Conservation (phyloP, 2,797 vertebrate genomes). For the Sardinella longiceps region DNA sequence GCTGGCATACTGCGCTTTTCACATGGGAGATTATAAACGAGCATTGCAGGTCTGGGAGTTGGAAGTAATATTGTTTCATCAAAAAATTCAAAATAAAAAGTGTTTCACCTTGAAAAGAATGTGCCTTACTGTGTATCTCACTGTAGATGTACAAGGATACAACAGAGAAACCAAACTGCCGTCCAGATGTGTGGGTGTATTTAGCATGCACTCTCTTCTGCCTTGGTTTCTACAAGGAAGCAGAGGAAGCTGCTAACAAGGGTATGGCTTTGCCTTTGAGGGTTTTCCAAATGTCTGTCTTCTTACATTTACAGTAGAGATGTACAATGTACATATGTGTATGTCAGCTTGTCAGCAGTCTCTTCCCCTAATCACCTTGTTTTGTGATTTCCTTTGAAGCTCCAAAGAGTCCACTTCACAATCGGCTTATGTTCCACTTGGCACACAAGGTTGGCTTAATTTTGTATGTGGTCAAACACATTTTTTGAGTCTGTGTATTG, state of each 20-base stretch:
- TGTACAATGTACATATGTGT: too few relatives aligned
- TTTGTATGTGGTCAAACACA: neutral
- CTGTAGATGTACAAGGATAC: constrained; percentile 87
- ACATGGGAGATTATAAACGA: constrained; percentile 92
- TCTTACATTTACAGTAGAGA: neutral
- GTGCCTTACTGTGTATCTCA: neutral
- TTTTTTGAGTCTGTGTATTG: neutral
- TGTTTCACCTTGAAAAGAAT: neutral
- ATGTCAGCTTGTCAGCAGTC: neutral
- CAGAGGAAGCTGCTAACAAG: constrained; percentile 89
- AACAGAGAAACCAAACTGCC: constrained; percentile 78
- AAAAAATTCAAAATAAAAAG: neutral
- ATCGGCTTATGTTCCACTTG: constrained; percentile 94
- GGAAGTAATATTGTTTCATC: neutral
- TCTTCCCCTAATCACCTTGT: neutral
- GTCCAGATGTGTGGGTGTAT: constrained; percentile 89
- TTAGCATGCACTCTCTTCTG: constrained; percentile 92
- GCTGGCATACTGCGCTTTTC: constrained; percentile 94
- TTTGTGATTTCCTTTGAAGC: constrained; percentile 65
- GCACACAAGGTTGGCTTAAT: constrained; percentile 82
- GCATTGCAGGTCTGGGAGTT: constrained; percentile 84
- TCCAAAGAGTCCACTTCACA: constrained; percentile 88
- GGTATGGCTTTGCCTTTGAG: constrained; percentile 76
- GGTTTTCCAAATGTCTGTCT: neutral
- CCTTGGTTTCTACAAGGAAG: constrained; percentile 92